phyloP scores from a whole-genome alignment of 2,113 vertebrate species.

The Hiodon tergisus region DNA sequence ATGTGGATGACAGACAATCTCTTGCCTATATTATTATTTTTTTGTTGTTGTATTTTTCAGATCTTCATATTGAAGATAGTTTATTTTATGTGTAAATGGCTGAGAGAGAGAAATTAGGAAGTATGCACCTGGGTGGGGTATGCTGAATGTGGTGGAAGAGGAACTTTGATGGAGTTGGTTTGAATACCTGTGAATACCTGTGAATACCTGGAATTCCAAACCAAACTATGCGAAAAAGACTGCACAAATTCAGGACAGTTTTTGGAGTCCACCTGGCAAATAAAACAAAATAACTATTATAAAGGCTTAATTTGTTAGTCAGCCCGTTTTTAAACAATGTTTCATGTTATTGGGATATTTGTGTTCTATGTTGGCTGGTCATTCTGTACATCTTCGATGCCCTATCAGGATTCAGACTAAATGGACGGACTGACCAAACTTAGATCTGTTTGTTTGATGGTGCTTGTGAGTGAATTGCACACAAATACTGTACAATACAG shows the following conservation, averaged over 20 bases:
- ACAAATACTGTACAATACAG: constrained; percentile 67
- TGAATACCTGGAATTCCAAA: constrained; percentile 4
- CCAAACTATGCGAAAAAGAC: constrained; percentile 1
- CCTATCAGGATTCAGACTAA: constrained; percentile 45
- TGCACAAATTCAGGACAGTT: constrained; percentile 8
- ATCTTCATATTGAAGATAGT: constrained; percentile 99
- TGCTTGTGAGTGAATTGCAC: constrained; percentile 50
- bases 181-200: constrained; percentile 34
- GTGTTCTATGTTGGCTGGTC: constrained; percentile 47
- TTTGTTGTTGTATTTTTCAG: constrained; percentile 57
- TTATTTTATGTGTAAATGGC: constrained; percentile 69
- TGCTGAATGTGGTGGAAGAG: constrained; percentile 33
- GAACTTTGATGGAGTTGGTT: constrained; percentile 24
- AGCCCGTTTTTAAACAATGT: constrained; percentile 40
- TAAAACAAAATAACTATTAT: constrained; percentile 31
- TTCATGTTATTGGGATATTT: constrained; percentile 23
- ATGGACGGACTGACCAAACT: constrained; percentile 52
- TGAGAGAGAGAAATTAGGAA: constrained; percentile 38
- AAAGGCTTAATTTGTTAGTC: constrained; percentile 37
- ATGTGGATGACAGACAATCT: constrained; percentile 10
- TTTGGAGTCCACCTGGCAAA: constrained; percentile 38
- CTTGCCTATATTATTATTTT: constrained; percentile 36
- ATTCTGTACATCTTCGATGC: constrained; percentile 23
- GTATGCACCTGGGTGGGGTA: constrained; percentile 33
- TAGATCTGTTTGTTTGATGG: constrained; percentile 38